Conservation (phyloP, 2,113 vertebrate species). For the Amphiprion percula region DNA sequence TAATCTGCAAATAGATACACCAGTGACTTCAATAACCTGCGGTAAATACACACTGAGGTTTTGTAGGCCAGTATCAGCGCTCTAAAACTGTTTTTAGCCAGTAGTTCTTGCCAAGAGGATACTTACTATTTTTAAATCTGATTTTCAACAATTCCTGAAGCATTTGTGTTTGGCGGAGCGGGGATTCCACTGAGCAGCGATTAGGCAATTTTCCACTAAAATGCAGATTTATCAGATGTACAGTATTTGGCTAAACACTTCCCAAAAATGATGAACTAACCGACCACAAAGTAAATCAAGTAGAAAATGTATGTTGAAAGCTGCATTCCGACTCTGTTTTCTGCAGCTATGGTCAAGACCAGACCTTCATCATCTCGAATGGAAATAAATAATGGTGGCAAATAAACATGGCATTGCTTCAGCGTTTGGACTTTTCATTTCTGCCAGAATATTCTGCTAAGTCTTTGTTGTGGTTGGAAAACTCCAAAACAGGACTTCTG, state of each 20-base stretch:
- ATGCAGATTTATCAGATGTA: not conserved
- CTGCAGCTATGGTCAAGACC: not conserved
- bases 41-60: not conserved
- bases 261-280: not conserved
- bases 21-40: not conserved
- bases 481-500: not conserved
- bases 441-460: not conserved
- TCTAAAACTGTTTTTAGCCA: not conserved
- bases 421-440: not conserved
- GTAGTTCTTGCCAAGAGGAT: no score
- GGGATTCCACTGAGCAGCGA: not conserved
- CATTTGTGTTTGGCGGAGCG: not conserved
- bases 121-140: not conserved
- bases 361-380: not conserved
- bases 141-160: no score
- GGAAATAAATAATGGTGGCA: not conserved
- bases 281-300: no score
- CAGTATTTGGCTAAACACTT: not conserved
- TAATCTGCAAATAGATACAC: constrained; percentile 8
- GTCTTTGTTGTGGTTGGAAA: constrained; percentile 38
- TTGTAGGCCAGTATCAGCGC: not conserved
- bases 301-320: not conserved
- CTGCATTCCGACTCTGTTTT: not conserved
- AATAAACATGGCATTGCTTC: not conserved
- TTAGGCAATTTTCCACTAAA: not conserved